Evolutionary conservation across 1,140 invertebrate genomes (phyloP).

Genomic region (Pseudomyrmex sp.): DNA sequence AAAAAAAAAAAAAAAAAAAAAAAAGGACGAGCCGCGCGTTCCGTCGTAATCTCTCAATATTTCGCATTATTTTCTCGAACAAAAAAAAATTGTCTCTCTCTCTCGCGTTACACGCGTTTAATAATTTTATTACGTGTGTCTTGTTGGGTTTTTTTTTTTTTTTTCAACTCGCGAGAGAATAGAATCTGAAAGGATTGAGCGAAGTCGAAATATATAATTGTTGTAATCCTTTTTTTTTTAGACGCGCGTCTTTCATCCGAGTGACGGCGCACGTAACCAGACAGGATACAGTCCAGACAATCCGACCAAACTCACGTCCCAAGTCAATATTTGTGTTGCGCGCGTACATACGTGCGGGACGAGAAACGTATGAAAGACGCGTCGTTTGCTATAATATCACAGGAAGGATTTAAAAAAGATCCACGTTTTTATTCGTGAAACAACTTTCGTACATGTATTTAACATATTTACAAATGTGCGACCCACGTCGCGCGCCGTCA

Average conservation of each 20-base stretch:
- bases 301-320: conserved; percentile 56
- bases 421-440: neutral
- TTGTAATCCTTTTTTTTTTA: conserved; percentile 43
- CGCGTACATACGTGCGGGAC: conserved; percentile 4
- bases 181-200: too few species aligned
- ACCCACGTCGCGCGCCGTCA: too few species aligned
- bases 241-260: conserved; percentile 21
- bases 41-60: too few species aligned
- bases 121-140: too few species aligned
- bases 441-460: conserved; percentile 41
- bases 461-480: conserved; percentile 59
- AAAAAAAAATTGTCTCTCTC: too few species aligned
- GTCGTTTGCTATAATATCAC: neutral
- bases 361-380: conserved; percentile 47
- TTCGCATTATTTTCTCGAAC: too few species aligned
- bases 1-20: conserved; percentile 11
- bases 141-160: too few species aligned
- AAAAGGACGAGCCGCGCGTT: neutral
- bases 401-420: neutral
- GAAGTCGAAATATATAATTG: conserved; percentile 21
- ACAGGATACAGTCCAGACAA: conserved; percentile 63
- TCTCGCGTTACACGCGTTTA: too few species aligned
- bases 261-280: conserved; percentile 49
- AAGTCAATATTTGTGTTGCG: conserved; percentile 69
- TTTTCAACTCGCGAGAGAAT: too few species aligned